Base-by-base conservation (phyloP, 2,888 invertebrate genomes). In the Encarsia formosa region DNA sequence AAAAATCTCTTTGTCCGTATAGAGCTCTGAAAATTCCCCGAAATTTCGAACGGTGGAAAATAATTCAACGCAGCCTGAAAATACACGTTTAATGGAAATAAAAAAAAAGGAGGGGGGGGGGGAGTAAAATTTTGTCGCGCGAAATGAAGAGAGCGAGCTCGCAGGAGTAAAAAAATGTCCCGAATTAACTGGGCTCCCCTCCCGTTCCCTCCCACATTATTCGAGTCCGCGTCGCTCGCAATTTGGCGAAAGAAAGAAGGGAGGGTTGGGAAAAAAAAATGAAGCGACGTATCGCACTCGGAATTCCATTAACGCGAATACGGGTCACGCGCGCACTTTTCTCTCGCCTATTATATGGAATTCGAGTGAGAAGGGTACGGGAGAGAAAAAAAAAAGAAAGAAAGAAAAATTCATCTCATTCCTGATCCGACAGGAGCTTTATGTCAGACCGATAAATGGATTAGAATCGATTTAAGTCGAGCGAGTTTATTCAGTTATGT, bases 281-380 rank as follows among this genome's bases (percentile, higher is more conserved):
- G 15, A 24, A 24, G 5, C 18, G 18, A 11, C n/a, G 11, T 16
- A 13, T 13, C 9, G 26, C n/a, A n/a, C 18, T 11, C 44, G 49
- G 44, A 49, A 49, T 49, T 49, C 49, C 49, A 49, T 49, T 49
- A 49, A 49, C 43, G 49, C 38, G n/a, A 11, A 39, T 44, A 38
- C 38, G n/a, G 43, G 29, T 43, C 49, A 34, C 29, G 29, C 34
- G 32, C 31, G 31, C 31, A 32, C 43, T 37, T 20, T 15, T 42
- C 19, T 29, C 26, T 13, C 9, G 23, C 24, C 23, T 24, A 39
- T 24, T 39, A n/a, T n/a, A n/a, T 37, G 9, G 20, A 16, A 6
- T 13, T 11, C 2, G 24, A 23, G 13, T 29, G 29, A 29, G 20
- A 24, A n/a, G 29, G 45, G 4, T 23, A 24, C n/a, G 26, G 18